Conservation (phyloP, 2,797 vertebrate species). For the Falco rusticolus region DNA sequence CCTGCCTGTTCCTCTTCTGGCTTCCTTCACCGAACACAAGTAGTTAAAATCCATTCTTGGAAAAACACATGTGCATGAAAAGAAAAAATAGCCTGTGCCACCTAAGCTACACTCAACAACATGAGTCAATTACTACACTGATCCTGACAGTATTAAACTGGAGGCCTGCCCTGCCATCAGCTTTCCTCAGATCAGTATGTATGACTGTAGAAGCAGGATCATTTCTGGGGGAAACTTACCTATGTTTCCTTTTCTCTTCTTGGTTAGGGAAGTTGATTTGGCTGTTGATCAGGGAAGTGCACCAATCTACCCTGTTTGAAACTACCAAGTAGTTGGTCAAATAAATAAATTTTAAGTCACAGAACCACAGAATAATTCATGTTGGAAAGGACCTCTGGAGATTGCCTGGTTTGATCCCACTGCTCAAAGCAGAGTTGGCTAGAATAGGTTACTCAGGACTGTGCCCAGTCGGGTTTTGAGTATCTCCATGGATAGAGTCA, state of each 20-base stretch:
- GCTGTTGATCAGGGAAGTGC: neutral
- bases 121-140: neutral
- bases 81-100: neutral
- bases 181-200: neutral
- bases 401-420: neutral
- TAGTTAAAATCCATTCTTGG: neutral
- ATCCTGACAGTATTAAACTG: neutral
- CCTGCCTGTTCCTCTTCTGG: neutral
- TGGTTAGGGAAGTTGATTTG: neutral
- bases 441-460: slow-evolving; percentile 15
- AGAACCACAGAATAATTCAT: neutral
- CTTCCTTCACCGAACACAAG: neutral
- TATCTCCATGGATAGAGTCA: slow-evolving; percentile 10
- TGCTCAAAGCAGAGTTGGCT: neutral
- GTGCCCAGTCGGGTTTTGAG: neutral
- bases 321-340: neutral
- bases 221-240: neutral
- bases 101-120: neutral
- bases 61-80: neutral
- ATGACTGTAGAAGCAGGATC: neutral
- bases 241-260: neutral
- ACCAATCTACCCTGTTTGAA: neutral
- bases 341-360: neutral
- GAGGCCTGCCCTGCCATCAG: neutral
- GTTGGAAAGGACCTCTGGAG: neutral